A percentile compares a stretch with the other conserved stretches of the same genome.
phyloP scores from a whole-genome alignment of 2,888 invertebrate species.

The Horisme vitalbata region DNA sequence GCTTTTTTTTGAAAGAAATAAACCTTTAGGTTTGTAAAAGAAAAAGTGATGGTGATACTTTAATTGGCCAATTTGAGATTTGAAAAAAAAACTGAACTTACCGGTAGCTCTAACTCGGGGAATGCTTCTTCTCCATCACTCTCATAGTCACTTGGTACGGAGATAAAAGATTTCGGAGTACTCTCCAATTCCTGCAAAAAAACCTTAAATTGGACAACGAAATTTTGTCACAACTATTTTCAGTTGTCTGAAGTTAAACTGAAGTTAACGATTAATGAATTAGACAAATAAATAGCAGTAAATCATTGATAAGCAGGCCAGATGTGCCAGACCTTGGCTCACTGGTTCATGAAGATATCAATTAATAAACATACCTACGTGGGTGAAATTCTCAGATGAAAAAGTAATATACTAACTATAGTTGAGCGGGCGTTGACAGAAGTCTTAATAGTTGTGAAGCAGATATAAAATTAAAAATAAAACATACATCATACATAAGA shows the following conservation, averaged over 20 bases:
- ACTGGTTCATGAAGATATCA: conserved; percentile 25
- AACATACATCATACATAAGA: too few relatives aligned
- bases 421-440: too few relatives aligned
- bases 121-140: conserved; percentile 78
- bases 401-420: too few relatives aligned
- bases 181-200: conserved; percentile 62
- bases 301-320: conserved; percentile 47
- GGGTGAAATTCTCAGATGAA: too few relatives aligned
- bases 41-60: too few relatives aligned
- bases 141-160: conserved; percentile 67
- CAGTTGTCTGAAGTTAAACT: conserved; percentile 1
- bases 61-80: too few relatives aligned
- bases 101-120: conserved; percentile 69
- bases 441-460: too few relatives aligned
- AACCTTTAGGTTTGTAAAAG: too few relatives aligned
- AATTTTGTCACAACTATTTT: conserved; percentile 1
- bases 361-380: too few relatives aligned
- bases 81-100: conserved; percentile 50
- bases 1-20: too few relatives aligned
- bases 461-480: too few relatives aligned
- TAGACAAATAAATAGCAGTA: conserved; percentile 31
- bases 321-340: conserved; percentile 45
- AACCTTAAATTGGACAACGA: neutral
- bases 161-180: conserved; percentile 55
- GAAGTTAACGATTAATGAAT: conserved; percentile 13